These are phyloP conservation scores for Strix uralensis DNA, from an alignment of 2,113 vertebrate species.

Conservation along the genomic window DNA sequence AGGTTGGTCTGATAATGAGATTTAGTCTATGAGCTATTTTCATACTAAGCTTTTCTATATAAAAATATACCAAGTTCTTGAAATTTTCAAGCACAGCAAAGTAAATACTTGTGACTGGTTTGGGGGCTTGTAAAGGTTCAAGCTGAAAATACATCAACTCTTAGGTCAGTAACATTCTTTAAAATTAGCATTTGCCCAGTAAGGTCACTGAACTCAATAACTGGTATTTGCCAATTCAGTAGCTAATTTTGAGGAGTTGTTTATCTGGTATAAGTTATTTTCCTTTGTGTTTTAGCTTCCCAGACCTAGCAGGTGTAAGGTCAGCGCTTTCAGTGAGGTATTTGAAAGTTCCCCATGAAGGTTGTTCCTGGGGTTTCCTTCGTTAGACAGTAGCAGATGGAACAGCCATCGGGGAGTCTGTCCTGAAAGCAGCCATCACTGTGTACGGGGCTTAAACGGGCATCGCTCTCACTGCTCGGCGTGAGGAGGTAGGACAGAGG, in stretches of 20 bases:
- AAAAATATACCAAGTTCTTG: background rate
- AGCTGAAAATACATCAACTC: background rate
- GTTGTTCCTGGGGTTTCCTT: background rate
- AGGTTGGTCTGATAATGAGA: background rate
- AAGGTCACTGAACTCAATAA: background rate
- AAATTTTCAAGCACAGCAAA: background rate
- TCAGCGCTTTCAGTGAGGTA: background rate
- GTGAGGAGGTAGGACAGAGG: background rate
- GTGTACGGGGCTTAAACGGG: fast-evolving
- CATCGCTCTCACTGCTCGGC: background rate
- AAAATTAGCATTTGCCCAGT: background rate
- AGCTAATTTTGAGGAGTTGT: background rate
- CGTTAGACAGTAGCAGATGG: background rate
- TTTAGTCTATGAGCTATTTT: background rate
- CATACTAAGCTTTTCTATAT: background rate
- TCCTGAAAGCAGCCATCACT: fast-evolving
- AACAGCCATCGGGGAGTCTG: background rate
- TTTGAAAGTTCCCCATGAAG: background rate
- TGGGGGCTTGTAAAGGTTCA: background rate
- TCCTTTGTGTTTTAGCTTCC: background rate
- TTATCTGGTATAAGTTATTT: background rate
- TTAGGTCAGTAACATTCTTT: background rate
- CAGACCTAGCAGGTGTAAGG: background rate
- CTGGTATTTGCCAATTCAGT: background rate
- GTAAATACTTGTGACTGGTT: background rate